Evolutionary conservation across 2,113 vertebrate genomes (phyloP), one percentile per base, ranked within the genome.

Genomic region (Fregata magnificens): DNA sequence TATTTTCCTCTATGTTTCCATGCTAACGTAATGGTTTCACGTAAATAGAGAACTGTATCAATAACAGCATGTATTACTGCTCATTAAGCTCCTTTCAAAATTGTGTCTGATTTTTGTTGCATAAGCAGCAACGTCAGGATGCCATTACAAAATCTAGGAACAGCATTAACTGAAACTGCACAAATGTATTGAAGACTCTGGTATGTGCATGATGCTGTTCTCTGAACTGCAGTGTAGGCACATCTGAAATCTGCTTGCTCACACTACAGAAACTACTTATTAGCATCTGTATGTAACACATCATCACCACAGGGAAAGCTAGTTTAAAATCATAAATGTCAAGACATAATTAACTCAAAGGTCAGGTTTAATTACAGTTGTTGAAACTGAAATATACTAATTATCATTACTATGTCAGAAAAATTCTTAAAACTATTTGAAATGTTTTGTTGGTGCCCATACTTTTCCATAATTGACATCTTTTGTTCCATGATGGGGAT

Each of bases 301-400:
- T 82, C 93, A 95, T 95, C 97, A 93, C 97, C 95, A 94, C 95
- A 95, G 97, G 97, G 97, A 98, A 98, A 98, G 96, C 91, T 93
- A 96, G 96, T 95, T 98, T 97, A 95, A 98, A 98, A 98, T 98
- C 97, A 97, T 97, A 98, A 99, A 98, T 98, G 98, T 98, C 98
- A 98, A 98, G 98, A 97, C 93, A 97, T 97, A 98, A 98, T 98
- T 98, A 98, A 96, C 97, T 97, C 88, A 98, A 99, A 98, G 98
- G 98, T 98, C 98, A 98, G 96, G 96, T 98, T 98, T 98, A 98
- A 99, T 98, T 98, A 98, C 94, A 97, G 96, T 98, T 98, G 98
- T 98, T 98, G 97, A 98, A 98, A 97, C 91, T 97, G 97, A 98
- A 98, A 98, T 96, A 97, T 71, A 94, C 94, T 97, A 96, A 98